These are phyloP conservation scores for Slavum lentiscoides DNA, from an alignment of 2,888 invertebrate species.

Conservation along the genomic window DNA sequence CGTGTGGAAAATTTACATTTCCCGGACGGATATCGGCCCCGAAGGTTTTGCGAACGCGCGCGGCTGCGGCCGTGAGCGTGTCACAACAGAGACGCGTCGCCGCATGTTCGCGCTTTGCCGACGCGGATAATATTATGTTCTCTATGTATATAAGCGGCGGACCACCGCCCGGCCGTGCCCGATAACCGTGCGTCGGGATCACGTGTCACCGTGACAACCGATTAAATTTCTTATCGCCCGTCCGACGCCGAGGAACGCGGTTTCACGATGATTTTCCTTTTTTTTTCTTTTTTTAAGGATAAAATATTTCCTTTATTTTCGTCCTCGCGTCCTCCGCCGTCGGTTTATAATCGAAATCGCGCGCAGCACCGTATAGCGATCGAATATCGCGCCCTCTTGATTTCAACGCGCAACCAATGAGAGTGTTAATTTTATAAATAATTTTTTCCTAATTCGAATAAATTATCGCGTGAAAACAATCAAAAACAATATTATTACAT, in stretches of 20 bases:
- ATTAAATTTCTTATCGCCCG: slow-evolving; percentile 8
- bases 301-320: no score
- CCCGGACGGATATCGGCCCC: not conserved
- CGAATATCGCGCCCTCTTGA: no score
- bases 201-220: slow-evolving; percentile 28
- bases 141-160: slow-evolving; percentile 15
- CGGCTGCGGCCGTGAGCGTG: not conserved
- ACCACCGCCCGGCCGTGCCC: slow-evolving; percentile 3
- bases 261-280: not conserved
- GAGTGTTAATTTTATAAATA: no score
- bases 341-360: no score
- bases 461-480: no score
- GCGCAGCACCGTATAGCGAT: no score
- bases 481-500: no score
- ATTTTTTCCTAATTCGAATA: no score
- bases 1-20: slow-evolving; percentile 3
- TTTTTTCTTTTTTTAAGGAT: no score
- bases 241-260: no score
- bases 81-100: not conserved
- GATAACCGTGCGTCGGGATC: slow-evolving; percentile 26
- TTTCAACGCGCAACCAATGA: no score
- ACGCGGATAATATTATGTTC: slow-evolving; percentile 44
- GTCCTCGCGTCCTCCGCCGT: no score
- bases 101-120: slow-evolving; percentile 38
- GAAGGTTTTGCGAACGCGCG: not conserved